Conservation (phyloP, 2,113 vertebrate species). For the Anguilla japonica region DNA sequence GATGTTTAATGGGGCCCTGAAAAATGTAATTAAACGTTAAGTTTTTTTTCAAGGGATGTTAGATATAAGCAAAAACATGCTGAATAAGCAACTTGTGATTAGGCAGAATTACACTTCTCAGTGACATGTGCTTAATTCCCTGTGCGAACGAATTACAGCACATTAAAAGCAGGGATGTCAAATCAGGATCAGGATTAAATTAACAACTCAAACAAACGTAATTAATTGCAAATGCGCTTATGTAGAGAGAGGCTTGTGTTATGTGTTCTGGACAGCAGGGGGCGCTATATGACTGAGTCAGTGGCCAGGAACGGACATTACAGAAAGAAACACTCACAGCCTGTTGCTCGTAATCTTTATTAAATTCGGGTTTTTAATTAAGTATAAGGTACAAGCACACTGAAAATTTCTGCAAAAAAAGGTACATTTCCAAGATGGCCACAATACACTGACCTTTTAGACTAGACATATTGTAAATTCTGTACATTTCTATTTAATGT, state of each 20-base stretch:
- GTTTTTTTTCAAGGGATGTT: background rate
- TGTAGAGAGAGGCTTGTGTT: background rate
- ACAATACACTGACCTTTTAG: background rate
- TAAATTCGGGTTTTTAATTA: slow-evolving; percentile 5
- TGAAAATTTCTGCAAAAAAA: slow-evolving; percentile 2
- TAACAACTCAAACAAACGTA: background rate
- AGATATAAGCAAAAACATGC: background rate
- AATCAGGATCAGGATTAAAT: background rate
- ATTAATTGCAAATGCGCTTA: background rate
- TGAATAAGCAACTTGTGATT: background rate
- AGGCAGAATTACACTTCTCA: background rate
- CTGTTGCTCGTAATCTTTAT: background rate
- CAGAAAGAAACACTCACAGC: background rate
- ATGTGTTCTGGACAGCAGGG: background rate
- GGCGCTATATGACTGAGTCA: background rate
- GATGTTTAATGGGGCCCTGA: background rate
- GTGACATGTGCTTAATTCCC: background rate
- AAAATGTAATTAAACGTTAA: background rate
- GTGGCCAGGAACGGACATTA: background rate
- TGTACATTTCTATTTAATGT: slow-evolving; percentile 1
- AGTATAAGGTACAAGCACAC: slow-evolving; percentile 3
- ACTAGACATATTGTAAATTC: background rate
- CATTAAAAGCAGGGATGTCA: background rate
- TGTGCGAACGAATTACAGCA: background rate
- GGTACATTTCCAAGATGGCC: slow-evolving; percentile 10